These are phyloP conservation scores for Nymphalis c-album DNA, from an alignment of 2,888 invertebrate species.

Conservation along the genomic window DNA sequence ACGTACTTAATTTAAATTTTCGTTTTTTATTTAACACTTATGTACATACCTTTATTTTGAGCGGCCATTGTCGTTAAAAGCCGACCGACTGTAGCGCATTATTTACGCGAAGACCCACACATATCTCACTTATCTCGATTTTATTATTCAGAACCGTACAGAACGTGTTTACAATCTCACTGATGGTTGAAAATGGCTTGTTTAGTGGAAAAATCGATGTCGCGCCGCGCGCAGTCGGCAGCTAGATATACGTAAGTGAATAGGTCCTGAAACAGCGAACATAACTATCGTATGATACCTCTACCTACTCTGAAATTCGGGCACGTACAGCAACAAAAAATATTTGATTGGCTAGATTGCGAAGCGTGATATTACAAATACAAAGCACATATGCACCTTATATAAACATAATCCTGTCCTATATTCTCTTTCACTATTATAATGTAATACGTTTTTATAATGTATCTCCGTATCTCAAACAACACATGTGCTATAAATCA, in stretches of 20 bases:
- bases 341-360: conserved; percentile 42
- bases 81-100: conserved; percentile 59
- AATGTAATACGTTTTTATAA: too few species aligned
- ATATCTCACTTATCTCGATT: conserved; percentile 50
- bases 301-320: conserved; percentile 46
- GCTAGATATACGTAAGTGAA: conserved; percentile 60
- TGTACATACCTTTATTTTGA: conserved; percentile 75
- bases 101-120: conserved; percentile 62
- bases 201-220: conserved; percentile 76
- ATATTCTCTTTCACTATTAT: too few species aligned
- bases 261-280: conserved; percentile 47
- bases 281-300: conserved; percentile 45
- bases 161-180: conserved; percentile 72
- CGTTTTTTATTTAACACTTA: neutral
- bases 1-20: conserved; percentile 13
- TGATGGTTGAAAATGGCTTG: conserved; percentile 69
- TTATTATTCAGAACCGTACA: conserved; percentile 49
- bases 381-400: conserved; percentile 16
- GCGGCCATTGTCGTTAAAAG: conserved; percentile 66
- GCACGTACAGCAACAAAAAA: conserved; percentile 44
- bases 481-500: too few species aligned
- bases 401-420: too few species aligned
- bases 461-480: too few species aligned
- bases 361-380: conserved; percentile 36
- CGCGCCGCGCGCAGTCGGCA: conserved; percentile 70